Evolutionary conservation across 2,888 invertebrate genomes (phyloP).

Genomic region (Acanthacorydalis orientalis): DNA sequence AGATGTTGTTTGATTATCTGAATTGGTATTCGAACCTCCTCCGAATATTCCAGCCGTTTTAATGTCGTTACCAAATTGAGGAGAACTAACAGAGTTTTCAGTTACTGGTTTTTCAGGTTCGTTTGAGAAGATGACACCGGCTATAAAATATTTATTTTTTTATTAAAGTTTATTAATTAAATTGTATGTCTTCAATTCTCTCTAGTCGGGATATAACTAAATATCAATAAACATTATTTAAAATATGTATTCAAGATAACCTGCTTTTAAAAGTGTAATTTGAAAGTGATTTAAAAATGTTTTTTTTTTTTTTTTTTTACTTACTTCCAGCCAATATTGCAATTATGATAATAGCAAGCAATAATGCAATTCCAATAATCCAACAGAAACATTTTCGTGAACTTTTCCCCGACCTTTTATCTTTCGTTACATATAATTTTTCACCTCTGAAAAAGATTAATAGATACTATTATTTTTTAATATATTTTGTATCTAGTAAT

Average conservation of each 20-base stretch:
- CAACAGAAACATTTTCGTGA: slow-evolving; percentile 50
- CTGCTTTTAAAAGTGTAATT: neutral
- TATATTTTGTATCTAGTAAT: too few species aligned
- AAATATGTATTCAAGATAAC: neutral
- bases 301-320: too few species aligned
- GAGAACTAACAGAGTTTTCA: slow-evolving; percentile 36
- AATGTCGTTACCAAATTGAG: slow-evolving; percentile 39
- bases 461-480: too few species aligned
- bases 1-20: slow-evolving; percentile 6
- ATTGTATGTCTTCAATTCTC: too few species aligned
- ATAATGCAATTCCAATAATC: slow-evolving; percentile 45
- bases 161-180: neutral
- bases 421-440: slow-evolving; percentile 66
- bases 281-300: too few species aligned
- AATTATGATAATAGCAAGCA: slow-evolving; percentile 47
- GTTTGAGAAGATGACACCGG: slow-evolving; percentile 48
- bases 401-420: slow-evolving; percentile 52
- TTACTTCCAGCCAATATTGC: slow-evolving; percentile 61
- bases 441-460: slow-evolving; percentile 48
- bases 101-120: slow-evolving; percentile 37
- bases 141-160: slow-evolving; percentile 27
- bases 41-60: slow-evolving; percentile 29
- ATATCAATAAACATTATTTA: neutral
- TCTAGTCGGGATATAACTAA: too few species aligned
- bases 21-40: neutral